Conservation (phyloP, 1,140 invertebrate genomes). For the Xylocopa sonorina region DNA sequence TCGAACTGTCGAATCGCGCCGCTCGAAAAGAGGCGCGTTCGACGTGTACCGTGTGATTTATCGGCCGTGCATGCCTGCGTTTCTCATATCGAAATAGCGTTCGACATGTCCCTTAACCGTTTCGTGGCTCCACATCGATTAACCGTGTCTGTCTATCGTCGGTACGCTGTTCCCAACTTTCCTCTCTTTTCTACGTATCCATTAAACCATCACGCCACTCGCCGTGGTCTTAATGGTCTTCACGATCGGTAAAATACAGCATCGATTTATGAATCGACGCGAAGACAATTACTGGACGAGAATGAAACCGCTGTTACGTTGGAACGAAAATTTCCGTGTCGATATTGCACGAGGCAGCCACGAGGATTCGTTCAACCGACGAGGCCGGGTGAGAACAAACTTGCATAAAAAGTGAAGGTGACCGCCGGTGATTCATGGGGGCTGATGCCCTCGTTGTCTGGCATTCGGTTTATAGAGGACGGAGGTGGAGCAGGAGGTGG, state of each 20-base stretch:
- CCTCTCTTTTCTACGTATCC: no score
- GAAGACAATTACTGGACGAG: no score
- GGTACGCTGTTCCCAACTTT: no score
- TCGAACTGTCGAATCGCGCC: conserved; percentile 23
- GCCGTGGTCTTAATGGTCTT: no score
- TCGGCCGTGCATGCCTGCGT: neutral
- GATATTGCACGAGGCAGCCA: conserved; percentile 5
- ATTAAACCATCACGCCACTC: no score
- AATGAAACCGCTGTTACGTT: neutral
- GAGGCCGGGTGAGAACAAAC: conserved; percentile 70
- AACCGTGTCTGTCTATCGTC: no score
- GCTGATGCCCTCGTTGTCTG: conserved; percentile 79
- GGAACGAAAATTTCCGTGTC: conserved; percentile 32
- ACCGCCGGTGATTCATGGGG: conserved; percentile 77
- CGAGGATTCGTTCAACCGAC: conserved; percentile 52
- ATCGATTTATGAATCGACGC: no score
- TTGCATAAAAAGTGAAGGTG: conserved; percentile 79
- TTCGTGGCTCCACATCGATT: no score
- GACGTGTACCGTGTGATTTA: conserved; percentile 16
- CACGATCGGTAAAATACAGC: no score
- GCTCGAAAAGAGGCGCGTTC: neutral
- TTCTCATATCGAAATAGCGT: neutral
- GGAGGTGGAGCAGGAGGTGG: conserved; percentile 38
- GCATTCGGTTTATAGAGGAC: conserved; percentile 70
- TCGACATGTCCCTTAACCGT: neutral